Base-by-base conservation (phyloP, 1,140 invertebrate genomes). In the Calycopis cecrops region DNA sequence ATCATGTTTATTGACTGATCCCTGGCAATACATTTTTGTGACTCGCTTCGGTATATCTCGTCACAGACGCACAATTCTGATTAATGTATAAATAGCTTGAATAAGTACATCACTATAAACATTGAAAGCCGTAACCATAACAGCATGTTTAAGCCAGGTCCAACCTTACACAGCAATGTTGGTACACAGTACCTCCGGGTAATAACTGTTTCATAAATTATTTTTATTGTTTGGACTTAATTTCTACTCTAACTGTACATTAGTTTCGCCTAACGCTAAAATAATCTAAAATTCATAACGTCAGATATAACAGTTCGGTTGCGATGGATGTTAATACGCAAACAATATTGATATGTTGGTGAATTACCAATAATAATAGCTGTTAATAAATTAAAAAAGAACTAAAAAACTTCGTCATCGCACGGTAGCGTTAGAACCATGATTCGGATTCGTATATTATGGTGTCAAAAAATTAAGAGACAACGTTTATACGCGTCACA, bases 1-100 rank as follows among this genome's bases (percentile, higher is more conserved):
- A 91, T 90, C 89, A 86, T 89, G 85, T 88, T 90, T 88, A 88
- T 89, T 87, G 75, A 83, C 79, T 85, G 85, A 88, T 85, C 79
- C 86, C 85, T 87, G 85, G 82, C 79, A 87, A 87, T 87, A 88
- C 81, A 87, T 84, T 78, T 87, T 88, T 81, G 81, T 84, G 84
- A 84, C 76, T 79, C 63, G 70, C 75, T 75, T 68, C 70, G 57
- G 68, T 63, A 59, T 71, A 57, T 59, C 56, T 63, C 63, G 77
- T 71, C 80, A 84, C 67, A 64, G 55, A 59, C 63, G 69, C 63
- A 66, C 63, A 68, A 81, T 67, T 68, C 60, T 57, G 60, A 62
- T 50, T 60, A 58, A 61, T 67, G 62, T 73, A 73, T 57, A 60
- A 59, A 50, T 59, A 67, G 75, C 67, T 76, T 70, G 76, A 72